Evolutionary conservation across 2,797 vertebrate genomes (phyloP).

Genomic region (Leuciscus waleckii): DNA sequence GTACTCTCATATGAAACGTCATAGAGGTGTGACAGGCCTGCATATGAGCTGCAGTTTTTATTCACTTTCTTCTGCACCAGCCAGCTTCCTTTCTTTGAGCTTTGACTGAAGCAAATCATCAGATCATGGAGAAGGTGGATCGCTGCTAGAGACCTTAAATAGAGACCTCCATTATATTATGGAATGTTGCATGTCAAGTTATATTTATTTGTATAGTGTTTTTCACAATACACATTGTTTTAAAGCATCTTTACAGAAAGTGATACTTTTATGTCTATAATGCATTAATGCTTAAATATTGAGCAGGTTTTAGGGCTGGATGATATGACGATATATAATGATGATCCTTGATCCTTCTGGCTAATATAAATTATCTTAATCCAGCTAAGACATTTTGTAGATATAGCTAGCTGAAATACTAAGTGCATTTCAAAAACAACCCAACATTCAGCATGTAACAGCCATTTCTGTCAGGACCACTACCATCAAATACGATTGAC

Average conservation of each 20-base stretch:
- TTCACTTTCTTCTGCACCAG: background rate
- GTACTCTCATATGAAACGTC: background rate
- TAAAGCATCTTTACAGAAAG: background rate
- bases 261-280: background rate
- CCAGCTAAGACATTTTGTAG: background rate
- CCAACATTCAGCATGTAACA: background rate
- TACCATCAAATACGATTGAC: too few relatives aligned
- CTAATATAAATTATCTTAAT: background rate
- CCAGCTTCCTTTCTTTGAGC: background rate
- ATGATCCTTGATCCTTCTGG: background rate
- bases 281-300: background rate
- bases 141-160: background rate
- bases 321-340: background rate
- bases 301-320: background rate
- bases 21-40: constrained; percentile 23
- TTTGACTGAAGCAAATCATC: background rate
- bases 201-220: background rate
- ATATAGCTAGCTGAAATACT: background rate
- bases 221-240: background rate
- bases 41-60: constrained; percentile 3
- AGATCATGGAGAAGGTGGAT: background rate
- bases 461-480: too few relatives aligned
- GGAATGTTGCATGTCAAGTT: background rate
- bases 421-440: background rate
- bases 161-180: background rate